phyloP scores from a whole-genome alignment of 2,797 vertebrate genomes.

The Semotilus atromaculatus region DNA sequence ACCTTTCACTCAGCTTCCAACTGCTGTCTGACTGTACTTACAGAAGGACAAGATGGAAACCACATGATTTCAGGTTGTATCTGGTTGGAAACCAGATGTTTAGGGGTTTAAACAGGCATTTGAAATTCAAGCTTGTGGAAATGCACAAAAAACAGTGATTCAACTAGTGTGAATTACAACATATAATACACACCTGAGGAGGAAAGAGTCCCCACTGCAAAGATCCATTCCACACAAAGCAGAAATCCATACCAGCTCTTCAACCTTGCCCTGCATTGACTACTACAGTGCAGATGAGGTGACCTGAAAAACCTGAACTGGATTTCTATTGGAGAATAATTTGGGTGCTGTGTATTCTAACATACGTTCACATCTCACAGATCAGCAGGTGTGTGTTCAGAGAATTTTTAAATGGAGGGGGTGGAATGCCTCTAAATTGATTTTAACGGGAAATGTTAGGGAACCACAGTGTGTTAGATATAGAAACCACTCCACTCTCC shows the following conservation, averaged over 20 bases:
- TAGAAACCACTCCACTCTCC: neutral
- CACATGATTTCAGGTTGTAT: neutral
- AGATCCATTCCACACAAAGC: slow-evolving; percentile 5
- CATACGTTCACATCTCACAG: neutral
- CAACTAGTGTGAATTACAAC: slow-evolving; percentile 40
- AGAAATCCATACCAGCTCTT: slow-evolving; percentile 26
- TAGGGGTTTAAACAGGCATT: neutral
- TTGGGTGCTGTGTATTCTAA: slow-evolving; percentile 1
- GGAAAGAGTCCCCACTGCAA: slow-evolving; percentile 17
- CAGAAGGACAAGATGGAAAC: neutral
- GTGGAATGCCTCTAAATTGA: slow-evolving; percentile 36
- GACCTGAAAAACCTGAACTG: slow-evolving; percentile 32
- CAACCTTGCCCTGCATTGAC: slow-evolving; percentile 6
- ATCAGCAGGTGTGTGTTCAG: slow-evolving; percentile 16
- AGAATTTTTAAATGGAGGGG: neutral
- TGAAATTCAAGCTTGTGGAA: slow-evolving; percentile 30
- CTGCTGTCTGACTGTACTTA: neutral
- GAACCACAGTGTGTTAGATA: slow-evolving; percentile 38
- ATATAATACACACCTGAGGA: slow-evolving; percentile 29
- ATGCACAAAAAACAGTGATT: slow-evolving; percentile 41
- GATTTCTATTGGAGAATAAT: slow-evolving; percentile 9
- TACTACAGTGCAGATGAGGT: slow-evolving; percentile 1
- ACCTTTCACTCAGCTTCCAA: neutral
- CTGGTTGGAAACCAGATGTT: slow-evolving; percentile 3
- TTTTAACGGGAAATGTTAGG: slow-evolving; percentile 16